Conservation (phyloP, 2,113 vertebrate genomes). For the Zosterops lateralis region DNA sequence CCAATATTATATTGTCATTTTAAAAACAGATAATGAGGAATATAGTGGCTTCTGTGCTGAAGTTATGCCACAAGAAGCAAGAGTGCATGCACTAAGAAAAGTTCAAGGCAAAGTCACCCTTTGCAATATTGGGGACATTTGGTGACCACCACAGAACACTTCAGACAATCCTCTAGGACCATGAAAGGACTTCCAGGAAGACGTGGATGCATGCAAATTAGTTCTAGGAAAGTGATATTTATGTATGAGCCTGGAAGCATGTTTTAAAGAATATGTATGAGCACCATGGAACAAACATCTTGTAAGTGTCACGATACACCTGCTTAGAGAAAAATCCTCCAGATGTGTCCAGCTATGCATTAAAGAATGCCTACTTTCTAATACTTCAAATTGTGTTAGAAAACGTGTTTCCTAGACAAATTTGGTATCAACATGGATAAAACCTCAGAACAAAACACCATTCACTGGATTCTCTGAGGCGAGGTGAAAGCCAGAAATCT, state of each 20-base stretch:
- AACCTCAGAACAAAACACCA: not conserved
- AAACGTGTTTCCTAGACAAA: not conserved
- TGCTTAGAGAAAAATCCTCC: not conserved
- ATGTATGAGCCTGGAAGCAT: not conserved
- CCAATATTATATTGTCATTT: not conserved
- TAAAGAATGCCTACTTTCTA: not conserved
- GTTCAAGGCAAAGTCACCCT: not conserved
- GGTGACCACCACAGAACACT: not conserved
- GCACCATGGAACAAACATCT: not conserved
- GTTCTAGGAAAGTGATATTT: not conserved
- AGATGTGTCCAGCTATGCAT: not conserved
- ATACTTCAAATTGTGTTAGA: not conserved
- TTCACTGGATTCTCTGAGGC: not conserved
- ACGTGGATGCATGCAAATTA: not conserved
- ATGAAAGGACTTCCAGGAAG: not conserved
- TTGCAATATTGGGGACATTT: not conserved
- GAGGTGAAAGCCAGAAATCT: not conserved
- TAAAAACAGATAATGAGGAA: not conserved
- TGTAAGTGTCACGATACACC: no score
- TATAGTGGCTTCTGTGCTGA: not conserved
- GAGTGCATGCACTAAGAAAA: not conserved
- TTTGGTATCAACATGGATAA: not conserved
- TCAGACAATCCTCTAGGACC: not conserved
- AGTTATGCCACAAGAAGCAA: not conserved
- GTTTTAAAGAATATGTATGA: fast-evolving